phyloP scores from a whole-genome alignment of 2,797 vertebrate species.

The Synaphobranchus kaupii region DNA sequence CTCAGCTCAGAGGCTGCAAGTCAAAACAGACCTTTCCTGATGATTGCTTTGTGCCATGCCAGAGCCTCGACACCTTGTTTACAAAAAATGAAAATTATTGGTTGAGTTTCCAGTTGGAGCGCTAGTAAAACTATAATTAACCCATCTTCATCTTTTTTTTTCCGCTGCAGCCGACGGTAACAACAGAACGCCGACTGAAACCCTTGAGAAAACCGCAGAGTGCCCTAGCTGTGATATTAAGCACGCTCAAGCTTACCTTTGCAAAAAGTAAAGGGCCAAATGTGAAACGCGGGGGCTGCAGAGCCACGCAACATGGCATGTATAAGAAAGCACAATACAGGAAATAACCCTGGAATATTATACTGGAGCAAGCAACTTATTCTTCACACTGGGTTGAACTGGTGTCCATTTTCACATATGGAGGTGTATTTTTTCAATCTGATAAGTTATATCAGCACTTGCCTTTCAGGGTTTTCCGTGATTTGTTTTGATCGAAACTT shows the following conservation, averaged over 20 bases:
- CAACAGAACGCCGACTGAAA: conserved; percentile 1
- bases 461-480: background rate
- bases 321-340: background rate
- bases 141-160: conserved; percentile 33
- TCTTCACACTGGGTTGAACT: background rate
- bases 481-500: background rate
- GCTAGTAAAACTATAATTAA: conserved; percentile 41
- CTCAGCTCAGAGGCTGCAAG: conserved; percentile 22
- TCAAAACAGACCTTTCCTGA: conserved; percentile 31
- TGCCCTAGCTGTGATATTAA: conserved; percentile 10
- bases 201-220: conserved; percentile 5
- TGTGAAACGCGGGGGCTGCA: background rate
- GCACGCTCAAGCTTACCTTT: conserved; percentile 2
- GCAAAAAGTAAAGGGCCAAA: background rate
- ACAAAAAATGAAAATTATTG: conserved; percentile 38
- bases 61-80: conserved; percentile 35
- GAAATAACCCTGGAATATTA: conserved; percentile 6
- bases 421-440: conserved; percentile 12
- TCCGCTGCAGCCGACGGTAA: conserved; percentile 25
- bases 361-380: conserved; percentile 6
- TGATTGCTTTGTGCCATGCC: conserved; percentile 7
- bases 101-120: conserved; percentile 34
- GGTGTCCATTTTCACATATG: conserved; percentile 17
- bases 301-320: background rate
- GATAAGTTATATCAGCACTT: background rate